These are phyloP conservation scores for Oryzias javanicus DNA, from an alignment of 2,113 vertebrate species.

Conservation along the genomic window DNA sequence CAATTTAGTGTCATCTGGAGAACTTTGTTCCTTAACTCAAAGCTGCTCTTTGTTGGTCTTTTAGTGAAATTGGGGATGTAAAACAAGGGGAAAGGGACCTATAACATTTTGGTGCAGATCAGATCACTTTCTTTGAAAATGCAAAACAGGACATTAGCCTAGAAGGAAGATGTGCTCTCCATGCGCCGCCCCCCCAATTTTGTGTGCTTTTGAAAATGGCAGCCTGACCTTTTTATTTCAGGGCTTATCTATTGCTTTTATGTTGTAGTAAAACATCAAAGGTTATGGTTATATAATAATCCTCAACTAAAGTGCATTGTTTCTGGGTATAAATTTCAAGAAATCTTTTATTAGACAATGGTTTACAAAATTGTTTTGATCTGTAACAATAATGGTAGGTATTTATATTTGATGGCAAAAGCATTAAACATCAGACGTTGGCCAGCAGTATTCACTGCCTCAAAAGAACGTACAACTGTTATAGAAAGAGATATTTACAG, in stretches of 20 bases:
- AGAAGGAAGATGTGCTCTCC: neutral
- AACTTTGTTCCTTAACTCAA: neutral
- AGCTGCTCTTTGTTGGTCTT: neutral
- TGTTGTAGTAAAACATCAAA: neutral
- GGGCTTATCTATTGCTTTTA: neutral
- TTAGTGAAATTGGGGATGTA: conserved; percentile 1
- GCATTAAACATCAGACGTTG: too few species aligned
- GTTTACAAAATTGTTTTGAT: neutral
- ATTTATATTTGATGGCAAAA: too few species aligned
- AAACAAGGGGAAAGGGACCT: neutral
- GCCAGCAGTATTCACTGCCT: too few species aligned
- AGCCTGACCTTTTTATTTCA: neutral
- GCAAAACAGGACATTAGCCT: neutral
- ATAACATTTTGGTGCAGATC: neutral
- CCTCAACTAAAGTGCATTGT: neutral
- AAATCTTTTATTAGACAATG: neutral
- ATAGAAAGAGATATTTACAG: too few species aligned
- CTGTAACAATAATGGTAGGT: too few species aligned
- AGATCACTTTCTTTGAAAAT: conserved; percentile 1
- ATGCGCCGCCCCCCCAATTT: neutral
- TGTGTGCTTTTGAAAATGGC: neutral
- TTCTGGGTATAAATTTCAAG: neutral
- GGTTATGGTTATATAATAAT: neutral
- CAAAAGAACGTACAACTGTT: too few species aligned
- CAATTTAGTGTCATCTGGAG: neutral